These are phyloP conservation scores for Rhynchonema sp. DNA, from an alignment of 2,888 invertebrate genomes.

Conservation along the genomic window DNA sequence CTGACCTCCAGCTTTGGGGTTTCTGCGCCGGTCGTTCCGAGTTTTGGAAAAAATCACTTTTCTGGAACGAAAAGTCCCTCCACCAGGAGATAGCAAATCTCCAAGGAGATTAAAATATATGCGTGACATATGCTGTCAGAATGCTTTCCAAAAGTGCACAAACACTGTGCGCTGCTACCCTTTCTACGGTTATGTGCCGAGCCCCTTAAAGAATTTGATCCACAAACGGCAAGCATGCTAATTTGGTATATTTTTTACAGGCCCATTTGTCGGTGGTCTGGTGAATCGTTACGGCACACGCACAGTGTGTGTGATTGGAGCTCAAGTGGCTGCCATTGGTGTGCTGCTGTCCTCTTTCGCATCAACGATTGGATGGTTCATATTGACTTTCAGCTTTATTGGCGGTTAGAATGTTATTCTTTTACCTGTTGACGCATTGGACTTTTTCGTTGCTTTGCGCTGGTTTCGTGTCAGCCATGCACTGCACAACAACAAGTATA, in stretches of 20 bases:
- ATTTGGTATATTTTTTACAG: constrained; percentile 30
- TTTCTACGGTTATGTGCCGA: no score
- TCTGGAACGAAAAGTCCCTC: no score
- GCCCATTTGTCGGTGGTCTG: constrained; percentile 77
- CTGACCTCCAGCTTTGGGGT: no score
- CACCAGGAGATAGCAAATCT: no score
- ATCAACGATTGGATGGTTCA: constrained; percentile 56
- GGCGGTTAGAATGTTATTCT: constrained; percentile 45
- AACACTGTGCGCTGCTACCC: background rate
- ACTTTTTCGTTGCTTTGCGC: background rate
- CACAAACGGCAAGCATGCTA: background rate
- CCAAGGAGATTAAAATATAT: no score
- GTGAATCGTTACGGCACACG: constrained; percentile 84
- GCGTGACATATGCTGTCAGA: no score
- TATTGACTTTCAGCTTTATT: constrained; percentile 57
- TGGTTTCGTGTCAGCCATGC: no score
- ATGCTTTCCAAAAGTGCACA: background rate
- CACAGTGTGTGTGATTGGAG: constrained; percentile 61
- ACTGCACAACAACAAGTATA: no score
- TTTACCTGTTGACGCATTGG: background rate
- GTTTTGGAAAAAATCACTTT: no score
- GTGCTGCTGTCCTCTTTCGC: constrained; percentile 56
- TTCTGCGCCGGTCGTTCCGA: no score
- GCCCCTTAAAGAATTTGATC: no score
- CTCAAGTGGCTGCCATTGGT: constrained; percentile 47